Evolutionary conservation across 2,888 invertebrate genomes (phyloP), one percentile per base, ranked within the genome.

Genomic region (Capitulum mitella): DNA sequence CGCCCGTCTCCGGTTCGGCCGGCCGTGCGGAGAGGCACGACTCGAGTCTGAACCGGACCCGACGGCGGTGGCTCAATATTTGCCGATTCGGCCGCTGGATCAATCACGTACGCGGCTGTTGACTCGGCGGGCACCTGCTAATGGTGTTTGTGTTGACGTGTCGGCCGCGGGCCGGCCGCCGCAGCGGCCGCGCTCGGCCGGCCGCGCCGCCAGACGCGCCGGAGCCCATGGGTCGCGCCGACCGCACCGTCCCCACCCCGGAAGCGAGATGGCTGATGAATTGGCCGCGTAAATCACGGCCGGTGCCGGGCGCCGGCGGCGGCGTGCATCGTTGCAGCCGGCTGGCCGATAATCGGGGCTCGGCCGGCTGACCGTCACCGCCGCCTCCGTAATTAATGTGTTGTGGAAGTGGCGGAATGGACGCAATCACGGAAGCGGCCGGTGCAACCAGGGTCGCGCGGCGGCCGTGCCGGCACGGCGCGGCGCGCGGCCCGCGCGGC

Each of bases 111-210:
- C 22, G 51, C 64, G 32, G 61, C 61, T 64, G 70, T 70, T 70
- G 70, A 70, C 70, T 40, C 70, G 40, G 22, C 70, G 40, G 26
- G 26, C 40, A 70, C 70, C 70, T 70, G 70, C 70, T 70, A 70
- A 70, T 70, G 70, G 70, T 70, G 70, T 70, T 70, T 70, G 70
- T 70, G 70, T 70, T 70, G 70, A 70, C 70, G 70, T 70, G 40
- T 19, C 22, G 34, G 37, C 32, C 29, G 61, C 34, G 19, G 64
- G 19, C 34, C 34, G 34, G 34, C 64, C 64, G 29, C 22, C 32
- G 64, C 32, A 22, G 64, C 61, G 14, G 29, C 32, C 61, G 32
- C 5, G 54, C 19, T 29, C 8, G 58, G 58, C 43, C 6, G 43
- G 43, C 6, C 12, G 6, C 6, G 6, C 43, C 43, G 43, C 43